These are phyloP conservation scores for Phylloscopus collybita DNA, from an alignment of 2,797 vertebrate species.

Conservation along the genomic window DNA sequence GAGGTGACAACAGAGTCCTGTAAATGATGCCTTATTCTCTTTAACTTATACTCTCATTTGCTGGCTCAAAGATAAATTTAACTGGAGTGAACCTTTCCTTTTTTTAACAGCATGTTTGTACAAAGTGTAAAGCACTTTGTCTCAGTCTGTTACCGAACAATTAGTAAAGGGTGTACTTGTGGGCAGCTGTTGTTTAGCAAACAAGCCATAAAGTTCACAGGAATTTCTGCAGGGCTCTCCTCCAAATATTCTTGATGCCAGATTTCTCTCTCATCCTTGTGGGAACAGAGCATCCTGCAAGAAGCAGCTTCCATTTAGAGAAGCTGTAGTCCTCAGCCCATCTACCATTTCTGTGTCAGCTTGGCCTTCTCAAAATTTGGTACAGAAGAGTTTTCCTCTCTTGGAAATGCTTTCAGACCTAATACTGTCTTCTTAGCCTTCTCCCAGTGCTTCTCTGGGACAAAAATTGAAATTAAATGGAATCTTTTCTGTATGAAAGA, in stretches of 20 bases:
- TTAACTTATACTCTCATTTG: not conserved
- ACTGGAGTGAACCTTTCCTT: not conserved
- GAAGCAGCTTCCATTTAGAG: not conserved
- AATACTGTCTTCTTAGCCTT: not conserved
- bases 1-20: not conserved
- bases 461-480: not conserved
- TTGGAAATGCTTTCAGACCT: not conserved
- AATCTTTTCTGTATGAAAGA: not conserved
- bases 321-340: not conserved
- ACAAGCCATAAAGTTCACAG: not conserved
- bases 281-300: not conserved
- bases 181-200: not conserved
- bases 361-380: not conserved
- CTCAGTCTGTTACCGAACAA: constrained; percentile 2
- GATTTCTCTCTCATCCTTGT: not conserved
- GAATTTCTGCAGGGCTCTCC: not conserved
- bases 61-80: not conserved
- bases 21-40: constrained; percentile 38
- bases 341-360: not conserved
- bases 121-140: not conserved
- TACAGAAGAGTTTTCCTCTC: not conserved
- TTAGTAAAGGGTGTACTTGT: not conserved
- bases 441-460: not conserved
- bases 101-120: not conserved
- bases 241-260: not conserved